Percentiles rank a stretch among this genome's conserved stretches.
Evolutionary conservation across 2,113 vertebrate species (phyloP).

Genomic region (Mormoops blainvillei): DNA sequence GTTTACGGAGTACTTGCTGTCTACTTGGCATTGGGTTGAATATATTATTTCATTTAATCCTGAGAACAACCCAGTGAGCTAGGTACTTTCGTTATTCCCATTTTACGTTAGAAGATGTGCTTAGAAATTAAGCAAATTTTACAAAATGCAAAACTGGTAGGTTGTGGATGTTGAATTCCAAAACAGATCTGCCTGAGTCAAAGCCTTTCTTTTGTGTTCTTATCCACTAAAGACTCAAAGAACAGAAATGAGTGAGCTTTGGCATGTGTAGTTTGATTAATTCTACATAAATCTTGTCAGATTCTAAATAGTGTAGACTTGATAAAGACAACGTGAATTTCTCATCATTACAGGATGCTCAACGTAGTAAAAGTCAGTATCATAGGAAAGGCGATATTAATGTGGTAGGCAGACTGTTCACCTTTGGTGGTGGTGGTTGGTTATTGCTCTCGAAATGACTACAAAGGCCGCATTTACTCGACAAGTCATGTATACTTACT

Average conservation of each 20-base stretch:
- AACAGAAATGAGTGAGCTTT: neutral
- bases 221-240: neutral
- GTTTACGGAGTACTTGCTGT: neutral
- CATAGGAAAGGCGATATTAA: neutral
- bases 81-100: neutral
- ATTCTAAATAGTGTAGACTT: neutral
- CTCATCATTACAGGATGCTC: neutral
- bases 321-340: neutral
- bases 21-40: neutral
- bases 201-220: neutral
- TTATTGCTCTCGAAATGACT: neutral
- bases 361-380: neutral
- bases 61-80: neutral
- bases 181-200: neutral
- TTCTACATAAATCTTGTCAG: neutral
- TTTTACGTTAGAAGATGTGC: neutral
- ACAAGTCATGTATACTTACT: neutral
- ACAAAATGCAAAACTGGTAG: neutral
- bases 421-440: neutral
- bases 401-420: neutral
- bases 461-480: constrained; percentile 43
- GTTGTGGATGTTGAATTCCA: neutral
- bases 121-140: neutral
- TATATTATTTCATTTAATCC: neutral
- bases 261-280: neutral